Evolutionary conservation across 2,888 invertebrate genomes (phyloP).

Genomic region (Dolichomitus sp.): DNA sequence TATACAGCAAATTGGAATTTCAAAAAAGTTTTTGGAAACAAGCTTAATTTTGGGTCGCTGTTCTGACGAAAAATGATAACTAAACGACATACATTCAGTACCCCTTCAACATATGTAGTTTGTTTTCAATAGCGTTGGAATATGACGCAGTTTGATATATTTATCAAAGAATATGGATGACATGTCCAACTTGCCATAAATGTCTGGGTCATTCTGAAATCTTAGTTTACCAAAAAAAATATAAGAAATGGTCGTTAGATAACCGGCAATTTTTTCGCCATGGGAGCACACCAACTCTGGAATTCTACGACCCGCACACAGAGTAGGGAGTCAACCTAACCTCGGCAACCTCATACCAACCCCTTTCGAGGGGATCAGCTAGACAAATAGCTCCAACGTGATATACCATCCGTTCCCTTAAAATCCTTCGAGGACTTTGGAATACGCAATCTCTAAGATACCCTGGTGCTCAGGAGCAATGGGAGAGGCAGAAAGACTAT

Average conservation of each 20-base stretch:
- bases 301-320: constrained; percentile 12
- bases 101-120: background rate
- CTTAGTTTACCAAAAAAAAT: background rate
- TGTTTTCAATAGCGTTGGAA: background rate
- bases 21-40: background rate
- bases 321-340: constrained; percentile 40
- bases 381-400: constrained; percentile 81
- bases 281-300: background rate
- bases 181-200: background rate
- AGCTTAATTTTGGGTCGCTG: background rate
- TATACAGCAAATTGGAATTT: too few relatives aligned
- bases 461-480: constrained; percentile 1
- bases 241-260: background rate
- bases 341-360: constrained; percentile 48
- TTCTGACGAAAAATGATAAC: background rate
- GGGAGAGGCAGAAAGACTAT: constrained; percentile 29
- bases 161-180: background rate
- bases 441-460: constrained; percentile 67
- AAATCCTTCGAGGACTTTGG: constrained; percentile 68
- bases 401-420: constrained; percentile 79
- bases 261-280: background rate
- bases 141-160: background rate
- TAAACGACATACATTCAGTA: background rate
- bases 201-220: background rate
- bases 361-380: constrained; percentile 76